Conservation (phyloP, 1,140 invertebrate genomes). For the Saccostrea cuccullata region DNA sequence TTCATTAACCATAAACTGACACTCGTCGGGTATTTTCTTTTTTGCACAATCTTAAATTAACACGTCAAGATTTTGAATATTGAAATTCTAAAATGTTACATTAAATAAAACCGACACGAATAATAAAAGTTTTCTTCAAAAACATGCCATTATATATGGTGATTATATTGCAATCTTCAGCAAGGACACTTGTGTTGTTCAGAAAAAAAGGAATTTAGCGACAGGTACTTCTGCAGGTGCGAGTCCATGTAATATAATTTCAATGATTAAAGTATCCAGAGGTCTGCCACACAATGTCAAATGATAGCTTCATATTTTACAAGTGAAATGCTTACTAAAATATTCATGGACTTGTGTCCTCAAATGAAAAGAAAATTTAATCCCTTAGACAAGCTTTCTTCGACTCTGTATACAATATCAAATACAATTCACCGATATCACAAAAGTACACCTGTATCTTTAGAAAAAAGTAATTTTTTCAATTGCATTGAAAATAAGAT, state of each 20-base stretch:
- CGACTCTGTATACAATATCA: not conserved
- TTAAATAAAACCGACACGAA: not conserved
- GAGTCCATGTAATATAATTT: slow-evolving; percentile 6
- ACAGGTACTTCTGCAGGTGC: slow-evolving; percentile 22
- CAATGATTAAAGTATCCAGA: slow-evolving; percentile 13
- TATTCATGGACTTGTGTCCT: slow-evolving; percentile 24
- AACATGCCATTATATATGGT: not conserved
- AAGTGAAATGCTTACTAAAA: slow-evolving; percentile 25
- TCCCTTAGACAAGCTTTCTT: slow-evolving; percentile 6
- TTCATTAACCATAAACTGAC: not conserved
- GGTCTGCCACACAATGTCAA: slow-evolving; percentile 1
- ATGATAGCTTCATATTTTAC: slow-evolving; percentile 27
- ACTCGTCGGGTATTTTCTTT: not conserved
- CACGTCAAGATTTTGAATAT: slow-evolving; percentile 1
- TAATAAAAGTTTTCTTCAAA: not conserved
- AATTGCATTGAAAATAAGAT: no score
- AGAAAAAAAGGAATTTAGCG: slow-evolving; percentile 22
- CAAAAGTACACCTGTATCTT: slow-evolving; percentile 12
- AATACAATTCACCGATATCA: slow-evolving; percentile 3
- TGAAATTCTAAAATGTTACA: not conserved
- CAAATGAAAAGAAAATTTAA: slow-evolving; percentile 24
- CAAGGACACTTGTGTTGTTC: not conserved
- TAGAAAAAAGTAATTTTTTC: not conserved
- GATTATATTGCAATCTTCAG: slow-evolving; percentile 18
- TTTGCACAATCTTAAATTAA: not conserved